Conservation (phyloP, 2,113 vertebrate species). For the rat (Rattus norvegicus) region DNA sequence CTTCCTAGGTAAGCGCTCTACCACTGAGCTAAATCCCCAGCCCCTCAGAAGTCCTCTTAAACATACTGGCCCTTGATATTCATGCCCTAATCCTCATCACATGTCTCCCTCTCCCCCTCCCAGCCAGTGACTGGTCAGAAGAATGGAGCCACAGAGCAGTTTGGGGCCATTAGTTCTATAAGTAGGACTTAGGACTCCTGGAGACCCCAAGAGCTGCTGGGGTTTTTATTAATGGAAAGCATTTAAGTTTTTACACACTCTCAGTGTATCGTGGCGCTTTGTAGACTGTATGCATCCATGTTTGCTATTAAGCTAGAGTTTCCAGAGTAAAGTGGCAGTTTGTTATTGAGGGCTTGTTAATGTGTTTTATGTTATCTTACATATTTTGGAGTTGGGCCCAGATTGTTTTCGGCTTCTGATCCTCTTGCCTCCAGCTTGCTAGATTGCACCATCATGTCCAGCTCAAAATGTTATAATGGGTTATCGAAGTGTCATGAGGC, state of each 20-base stretch:
- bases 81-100: background rate
- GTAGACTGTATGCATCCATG: background rate
- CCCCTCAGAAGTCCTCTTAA: background rate
- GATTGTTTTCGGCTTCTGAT: background rate
- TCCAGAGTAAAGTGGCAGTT: background rate
- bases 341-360: background rate
- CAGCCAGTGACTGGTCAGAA: background rate
- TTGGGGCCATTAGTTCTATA: background rate
- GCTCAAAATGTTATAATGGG: background rate
- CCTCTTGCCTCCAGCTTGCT: background rate
- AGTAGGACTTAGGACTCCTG: background rate
- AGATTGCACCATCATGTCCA: background rate
- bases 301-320: background rate
- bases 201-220: background rate
- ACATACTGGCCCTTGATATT: background rate
- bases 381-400: background rate
- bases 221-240: background rate
- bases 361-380: background rate
- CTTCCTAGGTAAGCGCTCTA: no score
- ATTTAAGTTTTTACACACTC: slow-evolving; percentile 7
- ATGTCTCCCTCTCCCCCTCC: background rate
- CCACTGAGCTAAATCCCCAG: no score
- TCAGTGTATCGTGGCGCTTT: background rate
- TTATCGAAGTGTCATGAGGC: slow-evolving; percentile 1
- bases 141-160: background rate